phyloP scores from a whole-genome alignment of 2,797 vertebrate species.

The Choloepus didactylus region DNA sequence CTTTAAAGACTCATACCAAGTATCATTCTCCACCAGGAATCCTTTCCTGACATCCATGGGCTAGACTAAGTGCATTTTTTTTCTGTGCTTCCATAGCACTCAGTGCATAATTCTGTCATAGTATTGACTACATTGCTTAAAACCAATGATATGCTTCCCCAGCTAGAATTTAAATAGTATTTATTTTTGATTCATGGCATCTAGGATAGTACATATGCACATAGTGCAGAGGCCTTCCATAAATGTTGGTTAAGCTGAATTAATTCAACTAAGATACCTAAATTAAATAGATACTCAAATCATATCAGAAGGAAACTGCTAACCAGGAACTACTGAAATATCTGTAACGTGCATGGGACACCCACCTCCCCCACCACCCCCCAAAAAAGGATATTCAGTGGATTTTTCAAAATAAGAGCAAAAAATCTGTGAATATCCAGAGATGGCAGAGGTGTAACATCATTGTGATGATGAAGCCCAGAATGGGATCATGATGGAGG shows the following conservation, averaged over 20 bases:
- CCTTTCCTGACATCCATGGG: not conserved
- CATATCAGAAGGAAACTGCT: not conserved
- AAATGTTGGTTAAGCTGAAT: constrained; percentile 40
- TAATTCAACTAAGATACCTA: not conserved
- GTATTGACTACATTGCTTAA: not conserved
- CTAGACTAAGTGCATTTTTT: not conserved
- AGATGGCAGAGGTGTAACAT: not conserved
- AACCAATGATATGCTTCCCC: not conserved
- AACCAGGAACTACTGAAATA: not conserved
- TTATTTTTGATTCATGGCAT: not conserved
- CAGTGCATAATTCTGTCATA: not conserved
- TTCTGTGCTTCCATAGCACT: not conserved
- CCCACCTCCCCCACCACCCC: too few relatives aligned
- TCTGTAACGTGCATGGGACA: not conserved
- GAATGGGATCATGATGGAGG: not conserved
- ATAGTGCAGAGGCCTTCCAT: not conserved
- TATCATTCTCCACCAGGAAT: not conserved
- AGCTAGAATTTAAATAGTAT: not conserved
- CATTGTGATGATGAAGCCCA: not conserved
- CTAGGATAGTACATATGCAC: not conserved
- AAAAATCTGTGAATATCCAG: not conserved
- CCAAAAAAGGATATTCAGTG: not conserved
- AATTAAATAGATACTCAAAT: not conserved
- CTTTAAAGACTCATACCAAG: not conserved
- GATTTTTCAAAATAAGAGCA: not conserved